Evolutionary conservation across 1,140 invertebrate species (phyloP).

Genomic region (Anagrus nilaparvatae): DNA sequence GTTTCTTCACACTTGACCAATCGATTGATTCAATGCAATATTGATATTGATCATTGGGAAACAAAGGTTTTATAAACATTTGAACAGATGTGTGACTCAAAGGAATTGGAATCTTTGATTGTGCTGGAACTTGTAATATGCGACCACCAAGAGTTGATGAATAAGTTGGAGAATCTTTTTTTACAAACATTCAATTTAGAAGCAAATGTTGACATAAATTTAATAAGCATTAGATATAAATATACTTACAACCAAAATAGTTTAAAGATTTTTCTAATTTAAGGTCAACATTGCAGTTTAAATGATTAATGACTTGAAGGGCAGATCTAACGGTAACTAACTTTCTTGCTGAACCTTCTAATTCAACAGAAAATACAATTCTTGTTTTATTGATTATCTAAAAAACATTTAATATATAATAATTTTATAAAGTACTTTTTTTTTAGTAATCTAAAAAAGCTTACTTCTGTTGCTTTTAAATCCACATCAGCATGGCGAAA

Average conservation of each 20-base stretch:
- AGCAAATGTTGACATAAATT: too few species aligned
- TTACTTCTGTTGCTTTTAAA: constrained; percentile 26
- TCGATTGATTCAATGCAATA: constrained; percentile 52
- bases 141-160: constrained; percentile 17
- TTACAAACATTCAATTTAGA: too few species aligned
- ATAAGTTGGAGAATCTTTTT: constrained; percentile 12
- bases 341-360: constrained; percentile 89
- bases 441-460: constrained; percentile 3
- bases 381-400: constrained; percentile 46
- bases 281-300: constrained; percentile 61
- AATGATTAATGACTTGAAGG: constrained; percentile 67
- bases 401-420: constrained; percentile 16
- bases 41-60: constrained; percentile 39
- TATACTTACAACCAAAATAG: constrained; percentile 35
- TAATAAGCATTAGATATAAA: too few species aligned
- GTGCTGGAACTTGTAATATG: constrained; percentile 34
- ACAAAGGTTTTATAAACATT: constrained; percentile 49
- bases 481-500: constrained; percentile 68
- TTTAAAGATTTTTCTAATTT: constrained; percentile 50
- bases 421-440: background rate
- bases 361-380: constrained; percentile 76
- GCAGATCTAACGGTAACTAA: constrained; percentile 92
- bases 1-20: constrained; percentile 54
- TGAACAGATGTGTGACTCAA: constrained; percentile 50
- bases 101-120: constrained; percentile 50